A percentile compares a stretch with the other conserved stretches of the same genome.
phyloP scores from a whole-genome alignment of 2,113 vertebrate genomes.

The Clarias macrocephalus region DNA sequence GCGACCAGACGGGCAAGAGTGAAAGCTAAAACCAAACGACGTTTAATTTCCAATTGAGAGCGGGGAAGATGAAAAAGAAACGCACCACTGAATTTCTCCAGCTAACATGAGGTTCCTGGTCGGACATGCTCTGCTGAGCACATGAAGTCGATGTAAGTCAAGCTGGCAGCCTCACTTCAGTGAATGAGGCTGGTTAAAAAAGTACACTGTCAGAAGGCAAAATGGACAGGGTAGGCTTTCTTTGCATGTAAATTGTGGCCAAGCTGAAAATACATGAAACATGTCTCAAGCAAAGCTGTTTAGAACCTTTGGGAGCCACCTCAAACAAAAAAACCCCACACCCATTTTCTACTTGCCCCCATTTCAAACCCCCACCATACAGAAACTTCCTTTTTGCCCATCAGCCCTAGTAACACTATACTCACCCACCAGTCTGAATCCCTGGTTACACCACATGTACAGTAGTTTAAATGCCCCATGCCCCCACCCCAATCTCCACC shows the following conservation, averaged over 20 bases:
- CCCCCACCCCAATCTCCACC: background rate
- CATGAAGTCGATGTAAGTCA: conserved; percentile 41
- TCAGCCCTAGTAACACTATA: background rate
- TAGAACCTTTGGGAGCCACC: background rate
- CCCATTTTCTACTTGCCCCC: background rate
- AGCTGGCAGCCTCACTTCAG: conserved; percentile 38
- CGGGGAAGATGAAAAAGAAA: conserved; percentile 48
- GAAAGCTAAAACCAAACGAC: conserved; percentile 50
- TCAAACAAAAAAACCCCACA: background rate
- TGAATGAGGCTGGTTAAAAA: conserved; percentile 19
- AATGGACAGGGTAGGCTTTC: conserved; percentile 23
- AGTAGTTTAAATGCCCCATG: background rate
- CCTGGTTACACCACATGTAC: background rate
- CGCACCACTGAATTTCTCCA: conserved; percentile 16
- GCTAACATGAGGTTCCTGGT: conserved; percentile 1
- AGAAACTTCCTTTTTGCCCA: background rate
- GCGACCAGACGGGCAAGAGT: conserved; percentile 44
- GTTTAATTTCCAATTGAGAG: conserved; percentile 57
- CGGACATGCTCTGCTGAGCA: conserved; percentile 19
- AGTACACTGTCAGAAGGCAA: conserved; percentile 21
- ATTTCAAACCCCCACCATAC: background rate
- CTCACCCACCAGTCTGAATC: background rate
- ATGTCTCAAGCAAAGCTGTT: too few relatives aligned
- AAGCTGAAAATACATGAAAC: background rate
- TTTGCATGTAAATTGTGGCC: conserved; percentile 7